phyloP scores from a whole-genome alignment of 1,140 invertebrate genomes.

The Gonioctena quinquepunctata region DNA sequence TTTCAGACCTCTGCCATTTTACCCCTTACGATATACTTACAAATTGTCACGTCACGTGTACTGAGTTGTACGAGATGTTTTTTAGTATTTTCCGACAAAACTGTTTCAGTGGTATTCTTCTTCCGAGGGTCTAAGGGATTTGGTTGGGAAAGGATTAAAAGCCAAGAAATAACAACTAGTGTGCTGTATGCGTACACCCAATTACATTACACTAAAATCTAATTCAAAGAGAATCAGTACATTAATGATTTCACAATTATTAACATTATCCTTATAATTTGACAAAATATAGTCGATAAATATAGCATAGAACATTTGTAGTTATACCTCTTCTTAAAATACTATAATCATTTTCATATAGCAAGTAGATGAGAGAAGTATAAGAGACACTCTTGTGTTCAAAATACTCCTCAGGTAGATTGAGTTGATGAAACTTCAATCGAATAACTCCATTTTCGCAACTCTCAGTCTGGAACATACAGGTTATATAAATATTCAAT shows the following conservation, averaged over 20 bases:
- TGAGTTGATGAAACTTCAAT: neutral
- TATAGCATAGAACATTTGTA: slow-evolving; percentile 48
- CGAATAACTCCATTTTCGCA: slow-evolving; percentile 4
- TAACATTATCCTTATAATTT: slow-evolving; percentile 43
- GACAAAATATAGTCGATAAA: slow-evolving; percentile 50
- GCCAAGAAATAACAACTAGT: slow-evolving; percentile 46
- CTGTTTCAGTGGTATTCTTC: neutral
- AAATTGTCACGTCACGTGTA: too few species aligned
- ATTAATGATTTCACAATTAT: slow-evolving; percentile 42
- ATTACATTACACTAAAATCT: slow-evolving; percentile 47
- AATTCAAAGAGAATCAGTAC: slow-evolving; percentile 51
- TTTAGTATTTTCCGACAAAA: neutral
- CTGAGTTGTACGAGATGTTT: too few species aligned
- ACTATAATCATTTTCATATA: slow-evolving; percentile 18
- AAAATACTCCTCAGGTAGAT: neutral
- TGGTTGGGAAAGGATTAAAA: slow-evolving; percentile 24
- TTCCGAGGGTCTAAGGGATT: neutral
- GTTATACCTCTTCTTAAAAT: slow-evolving; percentile 43
- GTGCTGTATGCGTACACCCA: slow-evolving; percentile 49
- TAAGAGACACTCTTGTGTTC: neutral
- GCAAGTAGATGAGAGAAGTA: neutral
- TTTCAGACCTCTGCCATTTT: too few species aligned
- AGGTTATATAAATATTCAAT: slow-evolving; percentile 14
- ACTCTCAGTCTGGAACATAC: slow-evolving; percentile 20
- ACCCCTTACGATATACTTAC: too few species aligned